Percentiles rank a stretch among this genome's conserved stretches.
Evolutionary conservation across 2,797 vertebrate species (phyloP).

Genomic region (Pseudopleuronectes americanus): DNA sequence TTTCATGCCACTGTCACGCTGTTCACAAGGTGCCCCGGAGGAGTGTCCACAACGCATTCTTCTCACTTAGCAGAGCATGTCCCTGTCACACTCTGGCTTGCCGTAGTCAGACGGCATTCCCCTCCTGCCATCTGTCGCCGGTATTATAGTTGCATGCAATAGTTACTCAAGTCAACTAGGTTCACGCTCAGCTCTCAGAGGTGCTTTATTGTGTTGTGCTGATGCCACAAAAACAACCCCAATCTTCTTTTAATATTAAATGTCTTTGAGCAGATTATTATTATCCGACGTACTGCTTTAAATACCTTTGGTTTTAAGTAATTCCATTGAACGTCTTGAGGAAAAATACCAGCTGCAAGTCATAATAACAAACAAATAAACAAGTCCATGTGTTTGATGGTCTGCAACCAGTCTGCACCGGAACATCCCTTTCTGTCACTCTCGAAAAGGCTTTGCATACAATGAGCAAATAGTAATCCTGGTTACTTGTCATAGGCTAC

Average conservation of each 20-base stretch:
- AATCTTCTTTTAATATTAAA: slow-evolving; percentile 5
- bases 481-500: not conserved
- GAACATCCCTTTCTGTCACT: not conserved
- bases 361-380: slow-evolving; percentile 27
- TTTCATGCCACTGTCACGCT: slow-evolving; percentile 76
- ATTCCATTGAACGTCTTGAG: slow-evolving; percentile 23
- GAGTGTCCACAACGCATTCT: slow-evolving; percentile 75
- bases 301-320: not conserved
- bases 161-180: slow-evolving; percentile 54
- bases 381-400: slow-evolving; percentile 5
- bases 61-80: slow-evolving; percentile 72
- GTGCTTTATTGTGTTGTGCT: slow-evolving; percentile 12
- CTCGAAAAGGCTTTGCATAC: not conserved
- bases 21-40: slow-evolving; percentile 77
- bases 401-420: slow-evolving; percentile 2
- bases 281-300: slow-evolving; percentile 4
- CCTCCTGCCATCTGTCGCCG: slow-evolving; percentile 64
- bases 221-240: slow-evolving; percentile 11
- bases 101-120: slow-evolving; percentile 73
- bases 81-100: slow-evolving; percentile 74
- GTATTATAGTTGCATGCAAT: slow-evolving; percentile 48
- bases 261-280: slow-evolving; percentile 20
- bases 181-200: slow-evolving; percentile 33
- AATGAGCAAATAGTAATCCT: not conserved
- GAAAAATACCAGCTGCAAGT: slow-evolving; percentile 22